Conservation (phyloP, 1,140 invertebrate genomes). For the Pseudomyrmex dendroicus region DNA sequence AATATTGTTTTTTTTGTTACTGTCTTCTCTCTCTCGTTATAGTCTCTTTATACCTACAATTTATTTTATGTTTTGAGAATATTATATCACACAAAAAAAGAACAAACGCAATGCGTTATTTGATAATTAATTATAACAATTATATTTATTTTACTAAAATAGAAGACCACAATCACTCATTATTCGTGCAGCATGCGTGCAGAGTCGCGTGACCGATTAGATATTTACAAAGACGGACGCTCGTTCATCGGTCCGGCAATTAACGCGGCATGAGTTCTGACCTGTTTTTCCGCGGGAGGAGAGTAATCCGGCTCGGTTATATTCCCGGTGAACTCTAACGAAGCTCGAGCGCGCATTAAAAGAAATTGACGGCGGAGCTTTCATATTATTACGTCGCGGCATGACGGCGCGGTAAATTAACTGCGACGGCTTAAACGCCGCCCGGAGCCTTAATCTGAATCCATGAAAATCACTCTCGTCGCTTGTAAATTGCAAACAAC, state of each 20-base stretch:
- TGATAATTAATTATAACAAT: no score
- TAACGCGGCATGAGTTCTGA: constrained; percentile 37
- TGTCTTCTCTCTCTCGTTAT: no score
- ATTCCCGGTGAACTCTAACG: constrained; percentile 58
- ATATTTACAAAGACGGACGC: constrained; percentile 28
- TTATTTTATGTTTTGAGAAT: no score
- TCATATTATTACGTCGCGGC: constrained; percentile 39
- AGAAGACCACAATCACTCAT: not conserved
- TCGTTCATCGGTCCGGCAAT: constrained; percentile 7
- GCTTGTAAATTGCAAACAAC: constrained; percentile 37
- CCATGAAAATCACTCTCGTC: constrained; percentile 51
- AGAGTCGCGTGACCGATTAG: not conserved
- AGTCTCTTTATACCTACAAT: no score
- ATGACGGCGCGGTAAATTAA: constrained; percentile 56
- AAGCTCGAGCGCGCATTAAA: constrained; percentile 62
- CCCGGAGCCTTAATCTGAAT: constrained; percentile 36
- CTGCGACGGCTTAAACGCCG: constrained; percentile 50
- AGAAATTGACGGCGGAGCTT: constrained; percentile 62
- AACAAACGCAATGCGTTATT: no score
- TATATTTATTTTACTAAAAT: not conserved
- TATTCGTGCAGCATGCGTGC: not conserved
- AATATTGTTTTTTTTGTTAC: no score
- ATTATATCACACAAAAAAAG: no score
- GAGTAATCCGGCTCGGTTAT: constrained; percentile 48
- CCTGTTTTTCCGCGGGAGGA: constrained; percentile 36